These are phyloP conservation scores for Plestiodon gilberti DNA, from an alignment of 2,113 vertebrate species.

Conservation along the genomic window DNA sequence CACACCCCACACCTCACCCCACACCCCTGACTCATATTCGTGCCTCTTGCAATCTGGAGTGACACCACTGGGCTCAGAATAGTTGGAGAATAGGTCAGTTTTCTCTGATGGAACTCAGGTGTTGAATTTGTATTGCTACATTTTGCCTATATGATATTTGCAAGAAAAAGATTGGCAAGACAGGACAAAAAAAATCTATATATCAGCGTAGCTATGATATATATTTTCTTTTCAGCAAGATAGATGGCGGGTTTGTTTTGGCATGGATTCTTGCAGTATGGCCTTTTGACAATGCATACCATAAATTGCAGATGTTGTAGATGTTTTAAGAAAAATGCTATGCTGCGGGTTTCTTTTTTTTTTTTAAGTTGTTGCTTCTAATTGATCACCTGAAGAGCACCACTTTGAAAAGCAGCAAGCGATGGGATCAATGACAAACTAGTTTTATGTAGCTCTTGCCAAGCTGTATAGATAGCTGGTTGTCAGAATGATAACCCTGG, in stretches of 20 bases:
- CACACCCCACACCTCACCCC: not conserved
- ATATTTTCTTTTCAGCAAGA: not conserved
- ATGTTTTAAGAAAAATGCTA: conserved; percentile 42
- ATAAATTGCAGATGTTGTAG: not conserved
- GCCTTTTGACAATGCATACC: not conserved
- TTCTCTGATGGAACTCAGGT: too few species aligned
- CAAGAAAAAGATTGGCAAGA: not conserved
- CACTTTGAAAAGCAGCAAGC: conserved; percentile 27
- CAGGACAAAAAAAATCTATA: not conserved
- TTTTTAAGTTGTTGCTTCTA: conserved; percentile 51
- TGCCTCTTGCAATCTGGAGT: too few species aligned
- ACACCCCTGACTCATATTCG: not conserved
- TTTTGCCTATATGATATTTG: not conserved
- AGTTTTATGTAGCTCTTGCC: conserved; percentile 55
- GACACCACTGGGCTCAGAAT: not conserved
- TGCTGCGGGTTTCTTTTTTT: conserved; percentile 39
- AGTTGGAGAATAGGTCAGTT: not conserved
- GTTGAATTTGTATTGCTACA: not conserved
- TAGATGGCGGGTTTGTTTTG: not conserved
- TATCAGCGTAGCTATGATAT: not conserved
- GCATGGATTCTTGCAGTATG: not conserved
- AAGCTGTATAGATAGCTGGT: conserved; percentile 51
- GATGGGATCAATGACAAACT: conserved; percentile 49
- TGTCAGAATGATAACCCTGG: conserved; percentile 51
- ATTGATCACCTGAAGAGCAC: conserved; percentile 56